Base-by-base conservation (phyloP, 2,113 vertebrate species). In the Sylvia atricapilla region DNA sequence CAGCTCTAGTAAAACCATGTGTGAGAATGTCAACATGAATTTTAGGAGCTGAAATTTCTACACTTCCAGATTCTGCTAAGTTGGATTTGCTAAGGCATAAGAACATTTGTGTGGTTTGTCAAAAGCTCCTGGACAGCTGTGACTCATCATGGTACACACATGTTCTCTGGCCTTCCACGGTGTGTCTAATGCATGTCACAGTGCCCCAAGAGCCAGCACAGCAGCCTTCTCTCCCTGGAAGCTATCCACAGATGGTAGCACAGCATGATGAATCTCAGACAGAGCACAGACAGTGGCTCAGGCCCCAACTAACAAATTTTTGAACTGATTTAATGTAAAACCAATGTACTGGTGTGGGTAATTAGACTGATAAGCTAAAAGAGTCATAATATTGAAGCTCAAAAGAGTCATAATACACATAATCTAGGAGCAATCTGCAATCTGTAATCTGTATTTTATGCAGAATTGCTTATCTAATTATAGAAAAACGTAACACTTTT, bases 11-110 rank as follows among this genome's bases (percentile, higher is more conserved):
- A 74, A 60, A 74, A 69, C 16, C 12, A 17, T 3, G 3, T 1
- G 0, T 37, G 46, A 64, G 6, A 35, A 33, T 46, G 15, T 16
- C 60, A 84, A 28, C 0, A 0, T 31, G 27, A 58, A 31, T 69
- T 73, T 85, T 24, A 84, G 50, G 43, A 86, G 49, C 37, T 63
- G 43, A 77, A 70, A 70, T 50, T 37, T 78, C 47, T 50, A 53
- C 0, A 2, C 28, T 86, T 89, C 41, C n/a, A 49, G 41, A 19
- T 44, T 84, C 60, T 91, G 18, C 60, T 47, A 35, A 13, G 18
- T 41, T 20, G 20, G 44, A 83, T 27, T 28, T 74, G 46, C 37
- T 53, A 53, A 81, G 33, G 43, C 39, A n/a, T 12, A 41, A 0
- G 1, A 43, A 49, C 76, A 33, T n/a, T 66, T 23, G 28, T 8